Evolutionary conservation across 2,113 vertebrate species (phyloP).

Genomic region (Sclerurus mexicanus): DNA sequence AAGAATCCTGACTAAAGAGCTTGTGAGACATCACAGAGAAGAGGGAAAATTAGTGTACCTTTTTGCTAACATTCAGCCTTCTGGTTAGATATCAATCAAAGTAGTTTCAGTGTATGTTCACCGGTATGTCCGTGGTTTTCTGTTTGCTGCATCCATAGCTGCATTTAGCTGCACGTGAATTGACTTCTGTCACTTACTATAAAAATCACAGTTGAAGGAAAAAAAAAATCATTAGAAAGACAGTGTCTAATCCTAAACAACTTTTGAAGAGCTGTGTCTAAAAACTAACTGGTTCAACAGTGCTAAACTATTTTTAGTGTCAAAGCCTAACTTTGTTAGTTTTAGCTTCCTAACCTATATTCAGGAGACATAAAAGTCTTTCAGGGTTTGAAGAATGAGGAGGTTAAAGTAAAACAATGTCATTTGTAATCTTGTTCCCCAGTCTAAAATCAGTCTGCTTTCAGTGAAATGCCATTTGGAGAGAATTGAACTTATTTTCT

Average conservation of each 20-base stretch:
- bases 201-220: neutral
- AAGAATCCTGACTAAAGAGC: neutral
- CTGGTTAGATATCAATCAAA: neutral
- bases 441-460: neutral
- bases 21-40: neutral
- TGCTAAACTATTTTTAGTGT: neutral
- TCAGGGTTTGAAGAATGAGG: neutral
- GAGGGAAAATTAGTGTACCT: neutral
- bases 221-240: neutral
- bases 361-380: neutral
- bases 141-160: neutral
- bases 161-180: neutral
- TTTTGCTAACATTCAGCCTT: neutral
- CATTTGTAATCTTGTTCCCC: neutral
- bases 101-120: neutral
- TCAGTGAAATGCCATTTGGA: neutral
- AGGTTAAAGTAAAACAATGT: neutral
- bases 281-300: neutral
- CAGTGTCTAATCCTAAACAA: neutral
- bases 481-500: neutral
- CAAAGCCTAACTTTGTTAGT: neutral
- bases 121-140: neutral
- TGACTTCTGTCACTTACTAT: neutral
- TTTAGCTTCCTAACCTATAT: neutral
- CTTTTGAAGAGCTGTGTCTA: neutral